Evolutionary conservation across 1,140 invertebrate genomes (phyloP), one percentile per base, ranked within the genome.

Genomic region (Zaprionus camerounensis): DNA sequence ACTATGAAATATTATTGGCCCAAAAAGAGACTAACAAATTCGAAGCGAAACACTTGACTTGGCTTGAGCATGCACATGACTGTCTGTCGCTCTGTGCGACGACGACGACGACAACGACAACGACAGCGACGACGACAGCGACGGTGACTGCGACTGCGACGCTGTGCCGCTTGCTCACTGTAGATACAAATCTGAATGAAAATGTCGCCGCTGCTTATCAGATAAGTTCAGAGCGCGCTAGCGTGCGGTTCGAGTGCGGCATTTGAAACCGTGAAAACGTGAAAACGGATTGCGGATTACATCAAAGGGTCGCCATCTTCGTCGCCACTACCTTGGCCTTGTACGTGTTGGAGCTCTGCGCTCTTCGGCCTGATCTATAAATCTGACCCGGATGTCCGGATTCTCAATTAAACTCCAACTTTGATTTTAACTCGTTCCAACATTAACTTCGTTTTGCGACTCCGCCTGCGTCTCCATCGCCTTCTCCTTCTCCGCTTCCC

Each of bases 151-250:
- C 26, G 55, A 20, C 75, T 57, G 53, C 65, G 57, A 58, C 66
- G 71, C n/a, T 46, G 36, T 53, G 57, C 65, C 9, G 17, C 12
- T 20, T 79, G 36, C 62, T 61, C 13, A 76, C 9, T 77, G 73
- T 76, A 78, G 85, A 88, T 90, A 90, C 67, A 84, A 90, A 90
- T 90, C 85, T 90, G 79, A 90, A 90, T 81, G 81, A 76, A 90
- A 78, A 73, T 90, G 81, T 85, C 79, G 85, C 68, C 41, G 72
- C 73, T 67, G 85, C 81, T 90, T 90, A 90, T 90, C 85, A 90
- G 85, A 90, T 82, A 90, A 84, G 78, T 90, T 90, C 51, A 71
- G 81, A 85, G 62, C 85, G 85, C 81, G 81, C 76, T 90, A 51
- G 78, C 80, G 85, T 81, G 76, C 84, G 85, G 85, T 88, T 81